Conservation (phyloP, 1,140 invertebrate species). For the Drosophila micromelanica region DNA sequence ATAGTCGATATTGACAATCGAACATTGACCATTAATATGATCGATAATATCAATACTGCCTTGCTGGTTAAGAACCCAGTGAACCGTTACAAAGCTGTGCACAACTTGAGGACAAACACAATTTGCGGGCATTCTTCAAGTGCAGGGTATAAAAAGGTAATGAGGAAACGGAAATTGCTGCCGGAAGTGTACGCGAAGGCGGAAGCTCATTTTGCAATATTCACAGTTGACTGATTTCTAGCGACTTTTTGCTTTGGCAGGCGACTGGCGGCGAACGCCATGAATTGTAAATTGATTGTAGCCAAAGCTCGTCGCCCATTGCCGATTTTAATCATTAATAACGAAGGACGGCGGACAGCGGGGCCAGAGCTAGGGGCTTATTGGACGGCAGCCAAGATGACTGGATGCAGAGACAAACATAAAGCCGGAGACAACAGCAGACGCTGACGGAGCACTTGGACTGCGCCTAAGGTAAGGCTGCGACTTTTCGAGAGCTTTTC, state of each 20-base stretch:
- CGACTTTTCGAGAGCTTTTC: slow-evolving; percentile 51
- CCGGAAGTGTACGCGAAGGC: slow-evolving; percentile 76
- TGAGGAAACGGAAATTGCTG: slow-evolving; percentile 83
- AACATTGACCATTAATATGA: no score
- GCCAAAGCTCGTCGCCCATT: slow-evolving; percentile 59
- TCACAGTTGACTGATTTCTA: slow-evolving; percentile 79
- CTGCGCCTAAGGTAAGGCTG: slow-evolving; percentile 59
- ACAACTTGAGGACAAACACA: background rate
- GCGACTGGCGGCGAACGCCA: slow-evolving; percentile 35
- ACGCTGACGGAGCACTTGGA: slow-evolving; percentile 28
- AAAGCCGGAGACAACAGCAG: background rate
- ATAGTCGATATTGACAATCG: no score
- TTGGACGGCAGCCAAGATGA: slow-evolving; percentile 34
- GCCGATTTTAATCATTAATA: slow-evolving; percentile 76
- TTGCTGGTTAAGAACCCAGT: background rate
- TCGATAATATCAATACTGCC: no score
- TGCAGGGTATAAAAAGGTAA: slow-evolving; percentile 64
- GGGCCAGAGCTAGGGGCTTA: background rate
- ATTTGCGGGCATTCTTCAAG: no score
- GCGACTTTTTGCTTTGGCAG: slow-evolving; percentile 60
- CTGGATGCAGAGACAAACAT: background rate
- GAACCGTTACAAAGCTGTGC: background rate
- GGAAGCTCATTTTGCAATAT: slow-evolving; percentile 83
- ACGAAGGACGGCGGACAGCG: slow-evolving; percentile 8
- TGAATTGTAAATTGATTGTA: slow-evolving; percentile 81